Percentiles rank a stretch among this genome's conserved stretches.
Evolutionary conservation across 2,797 vertebrate genomes (phyloP).

Genomic region (Pseudochromis fuscus): DNA sequence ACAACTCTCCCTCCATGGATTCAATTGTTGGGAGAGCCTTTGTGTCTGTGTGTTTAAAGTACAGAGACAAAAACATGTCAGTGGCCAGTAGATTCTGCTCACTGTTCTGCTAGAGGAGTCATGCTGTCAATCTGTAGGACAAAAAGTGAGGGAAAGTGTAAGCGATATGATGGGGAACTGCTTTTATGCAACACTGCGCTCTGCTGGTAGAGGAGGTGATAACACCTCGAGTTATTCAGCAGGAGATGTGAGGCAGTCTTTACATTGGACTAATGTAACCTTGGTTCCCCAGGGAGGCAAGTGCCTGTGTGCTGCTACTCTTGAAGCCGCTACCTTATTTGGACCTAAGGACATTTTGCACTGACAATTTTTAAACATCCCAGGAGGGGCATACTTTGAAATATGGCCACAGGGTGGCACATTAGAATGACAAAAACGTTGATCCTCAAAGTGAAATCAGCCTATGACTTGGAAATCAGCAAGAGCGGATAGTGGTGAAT

Average conservation of each 20-base stretch:
- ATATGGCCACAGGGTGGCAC: constrained; percentile 68
- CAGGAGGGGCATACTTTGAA: constrained; percentile 73
- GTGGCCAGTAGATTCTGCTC: constrained; percentile 68
- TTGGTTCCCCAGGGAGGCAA: constrained; percentile 61
- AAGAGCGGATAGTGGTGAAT: constrained; percentile 30
- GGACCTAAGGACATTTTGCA: constrained; percentile 77
- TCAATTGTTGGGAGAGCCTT: constrained; percentile 76
- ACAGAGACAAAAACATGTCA: constrained; percentile 75
- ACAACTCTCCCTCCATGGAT: constrained; percentile 72
- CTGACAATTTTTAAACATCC: constrained; percentile 75
- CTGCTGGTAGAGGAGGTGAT: constrained; percentile 77
- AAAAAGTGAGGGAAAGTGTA: constrained; percentile 77
- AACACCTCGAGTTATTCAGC: constrained; percentile 33
- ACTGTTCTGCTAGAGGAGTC: constrained; percentile 71
- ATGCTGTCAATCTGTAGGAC: constrained; percentile 79
- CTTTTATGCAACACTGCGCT: constrained; percentile 85
- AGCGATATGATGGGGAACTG: constrained; percentile 72
- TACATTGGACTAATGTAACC: constrained; percentile 72
- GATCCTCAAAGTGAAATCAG: constrained; percentile 72
- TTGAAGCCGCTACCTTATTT: constrained; percentile 78
- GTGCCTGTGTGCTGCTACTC: constrained; percentile 70
- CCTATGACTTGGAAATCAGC: constrained; percentile 62
- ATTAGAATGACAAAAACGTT: constrained; percentile 80
- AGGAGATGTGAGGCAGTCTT: constrained; percentile 34
- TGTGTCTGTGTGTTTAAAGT: constrained; percentile 65